Evolutionary conservation across 2,888 invertebrate species (phyloP).

Genomic region (Cyaniris semiargus): DNA sequence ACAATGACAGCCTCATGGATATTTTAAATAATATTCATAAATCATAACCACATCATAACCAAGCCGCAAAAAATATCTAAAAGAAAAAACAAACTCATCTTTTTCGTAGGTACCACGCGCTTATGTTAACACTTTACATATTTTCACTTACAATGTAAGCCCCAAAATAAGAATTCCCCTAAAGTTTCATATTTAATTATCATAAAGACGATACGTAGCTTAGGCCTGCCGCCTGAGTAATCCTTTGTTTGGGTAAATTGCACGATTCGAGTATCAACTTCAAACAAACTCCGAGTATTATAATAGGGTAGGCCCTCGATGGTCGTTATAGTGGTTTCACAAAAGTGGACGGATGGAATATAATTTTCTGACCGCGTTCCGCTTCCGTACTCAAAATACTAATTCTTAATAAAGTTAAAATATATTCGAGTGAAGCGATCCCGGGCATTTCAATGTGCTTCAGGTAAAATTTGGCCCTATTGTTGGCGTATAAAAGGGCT

Average conservation of each 20-base stretch:
- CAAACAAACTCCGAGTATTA: conserved; percentile 25
- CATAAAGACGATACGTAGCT: conserved; percentile 20
- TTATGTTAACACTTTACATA: too few relatives aligned
- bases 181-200: not conserved
- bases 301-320: conserved; percentile 29
- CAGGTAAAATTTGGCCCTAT: conserved; percentile 35
- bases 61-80: too few relatives aligned
- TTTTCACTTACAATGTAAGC: not conserved
- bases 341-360: conserved; percentile 20
- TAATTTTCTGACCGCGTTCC: conserved; percentile 24
- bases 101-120: too few relatives aligned
- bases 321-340: conserved; percentile 8
- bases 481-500: conserved; percentile 33
- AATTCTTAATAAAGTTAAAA: conserved; percentile 31
- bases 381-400: conserved; percentile 28
- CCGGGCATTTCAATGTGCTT: conserved; percentile 37
- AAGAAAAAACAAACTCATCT: too few relatives aligned
- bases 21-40: too few relatives aligned
- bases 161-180: not conserved
- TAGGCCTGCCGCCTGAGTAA: not conserved
- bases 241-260: conserved; percentile 22
- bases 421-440: conserved; percentile 23
- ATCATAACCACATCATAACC: too few relatives aligned
- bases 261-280: conserved; percentile 14
- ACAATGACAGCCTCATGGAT: too few relatives aligned